Evolutionary conservation across 2,113 vertebrate genomes (phyloP).

Genomic region (Trinectes maculatus): DNA sequence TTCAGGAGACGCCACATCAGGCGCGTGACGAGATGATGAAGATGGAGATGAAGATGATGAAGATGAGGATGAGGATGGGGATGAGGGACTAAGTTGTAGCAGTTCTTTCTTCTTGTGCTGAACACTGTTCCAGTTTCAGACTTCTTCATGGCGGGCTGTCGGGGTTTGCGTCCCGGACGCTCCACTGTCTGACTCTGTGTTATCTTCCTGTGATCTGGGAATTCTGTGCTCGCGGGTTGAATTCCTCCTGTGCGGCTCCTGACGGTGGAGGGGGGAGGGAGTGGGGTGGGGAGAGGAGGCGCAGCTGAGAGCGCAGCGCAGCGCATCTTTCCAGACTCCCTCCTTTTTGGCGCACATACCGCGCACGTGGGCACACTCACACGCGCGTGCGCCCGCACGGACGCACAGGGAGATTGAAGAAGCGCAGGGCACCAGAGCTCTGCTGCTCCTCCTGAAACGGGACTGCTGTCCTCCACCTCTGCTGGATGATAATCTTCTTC

Average conservation of each 20-base stretch:
- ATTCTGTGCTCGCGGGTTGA: neutral
- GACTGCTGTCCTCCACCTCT: slow-evolving; percentile 71
- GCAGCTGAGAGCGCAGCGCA: slow-evolving; percentile 21
- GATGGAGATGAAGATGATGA: too few relatives aligned
- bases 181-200: too few relatives aligned
- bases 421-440: slow-evolving; percentile 56
- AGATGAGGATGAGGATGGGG: slow-evolving; percentile 39
- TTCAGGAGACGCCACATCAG: slow-evolving; percentile 25
- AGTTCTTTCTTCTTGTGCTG: neutral
- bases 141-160: too few relatives aligned
- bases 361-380: slow-evolving; percentile 34
- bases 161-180: too few relatives aligned
- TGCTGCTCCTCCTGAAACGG: slow-evolving; percentile 44
- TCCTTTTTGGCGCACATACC: slow-evolving; percentile 43
- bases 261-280: too few relatives aligned
- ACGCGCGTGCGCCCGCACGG: slow-evolving; percentile 15
- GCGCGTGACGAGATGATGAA: slow-evolving; percentile 61
- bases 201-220: slow-evolving; percentile 3
- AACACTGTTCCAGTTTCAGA: too few relatives aligned
- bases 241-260: too few relatives aligned
- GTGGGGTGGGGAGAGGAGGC: too few relatives aligned
- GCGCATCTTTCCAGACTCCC: slow-evolving; percentile 28
- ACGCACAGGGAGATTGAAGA: too few relatives aligned
- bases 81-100: slow-evolving; percentile 52
- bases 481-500: slow-evolving; percentile 52